phyloP scores from a whole-genome alignment of 2,797 vertebrate genomes.

The Columba guinea region DNA sequence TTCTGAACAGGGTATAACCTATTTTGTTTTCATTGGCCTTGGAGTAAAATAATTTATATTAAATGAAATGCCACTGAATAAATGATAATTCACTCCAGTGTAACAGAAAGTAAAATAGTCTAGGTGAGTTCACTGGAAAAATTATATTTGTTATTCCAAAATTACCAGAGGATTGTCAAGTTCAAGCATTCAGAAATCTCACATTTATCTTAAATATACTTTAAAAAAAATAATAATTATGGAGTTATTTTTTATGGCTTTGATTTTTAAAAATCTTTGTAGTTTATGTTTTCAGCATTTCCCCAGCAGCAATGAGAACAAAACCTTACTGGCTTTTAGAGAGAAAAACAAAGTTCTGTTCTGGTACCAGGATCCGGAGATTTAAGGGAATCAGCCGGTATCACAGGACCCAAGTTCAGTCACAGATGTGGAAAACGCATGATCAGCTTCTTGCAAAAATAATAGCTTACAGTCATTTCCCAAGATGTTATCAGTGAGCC shows the following conservation, averaged over 20 bases:
- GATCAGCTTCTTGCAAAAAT: not conserved
- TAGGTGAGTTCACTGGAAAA: not conserved
- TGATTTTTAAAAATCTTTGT: not conserved
- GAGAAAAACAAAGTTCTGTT: not conserved
- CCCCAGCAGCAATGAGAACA: not conserved
- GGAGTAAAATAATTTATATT: not conserved
- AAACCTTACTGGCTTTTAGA: not conserved
- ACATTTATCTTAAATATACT: not conserved
- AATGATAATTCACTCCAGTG: not conserved
- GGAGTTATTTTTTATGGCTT: not conserved
- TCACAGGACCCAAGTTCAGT: not conserved
- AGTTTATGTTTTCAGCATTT: not conserved
- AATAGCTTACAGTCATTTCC: not conserved
- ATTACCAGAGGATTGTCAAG: not conserved
- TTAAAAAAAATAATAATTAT: too few species aligned
- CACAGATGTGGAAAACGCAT: not conserved
- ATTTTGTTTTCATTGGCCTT: not conserved
- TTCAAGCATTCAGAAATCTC: not conserved
- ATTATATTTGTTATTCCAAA: not conserved
- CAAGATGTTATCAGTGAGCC: not conserved
- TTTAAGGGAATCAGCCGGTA: not conserved
- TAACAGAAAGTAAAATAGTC: not conserved
- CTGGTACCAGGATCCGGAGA: not conserved
- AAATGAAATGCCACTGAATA: conserved; percentile 7
- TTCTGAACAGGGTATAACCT: not conserved